Evolutionary conservation across 1,140 invertebrate species (phyloP), one percentile per base, ranked within the genome.

Genomic region (Tenebrio molitor): DNA sequence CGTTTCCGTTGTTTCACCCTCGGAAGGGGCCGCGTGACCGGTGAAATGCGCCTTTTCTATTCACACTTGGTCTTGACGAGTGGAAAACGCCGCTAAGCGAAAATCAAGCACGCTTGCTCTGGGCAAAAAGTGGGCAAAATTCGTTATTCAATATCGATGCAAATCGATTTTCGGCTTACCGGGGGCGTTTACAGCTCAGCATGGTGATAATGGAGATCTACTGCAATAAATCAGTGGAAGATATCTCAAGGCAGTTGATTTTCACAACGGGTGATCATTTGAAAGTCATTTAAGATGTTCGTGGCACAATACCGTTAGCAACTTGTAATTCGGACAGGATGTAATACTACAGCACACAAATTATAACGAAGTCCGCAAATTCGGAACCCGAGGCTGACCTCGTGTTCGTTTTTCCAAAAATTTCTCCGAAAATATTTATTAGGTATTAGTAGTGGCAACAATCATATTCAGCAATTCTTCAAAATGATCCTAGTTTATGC

Each of bases 41-140:
- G 19, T 21, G 44, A 50, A 50, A 50, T 50, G 23, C 19, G 17
- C 25, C 8, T 29, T 29, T 41, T 41, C 36, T 17, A n/a, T 50
- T 19, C 17, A 1, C 19, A 50, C n/a, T n/a, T n/a, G n/a, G n/a
- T n/a, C n/a, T n/a, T n/a, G n/a, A n/a, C n/a, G n/a, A 29, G 25
- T 29, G 25, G 25, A 29, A 29, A 3, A 29, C 25, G 8, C 25
- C 10, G 29, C 29, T 4, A 33, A 33, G 10, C 10, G 29, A 33
- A 33, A 33, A 33, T 33, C 29, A 33, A 5, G 29, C 29, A 10
- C 10, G 29, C 4, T 17, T 16, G 44, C 44, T 21, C 8, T 14
- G 14, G 44, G 44, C 15, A 10, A 50, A 14, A 17, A 50, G 44
- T 50, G 19, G 44, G 44, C 44, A n/a, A 50, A 50, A 50, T 50